Conservation (phyloP, 2,888 invertebrate genomes). For the Ferdinandea cuprea region DNA sequence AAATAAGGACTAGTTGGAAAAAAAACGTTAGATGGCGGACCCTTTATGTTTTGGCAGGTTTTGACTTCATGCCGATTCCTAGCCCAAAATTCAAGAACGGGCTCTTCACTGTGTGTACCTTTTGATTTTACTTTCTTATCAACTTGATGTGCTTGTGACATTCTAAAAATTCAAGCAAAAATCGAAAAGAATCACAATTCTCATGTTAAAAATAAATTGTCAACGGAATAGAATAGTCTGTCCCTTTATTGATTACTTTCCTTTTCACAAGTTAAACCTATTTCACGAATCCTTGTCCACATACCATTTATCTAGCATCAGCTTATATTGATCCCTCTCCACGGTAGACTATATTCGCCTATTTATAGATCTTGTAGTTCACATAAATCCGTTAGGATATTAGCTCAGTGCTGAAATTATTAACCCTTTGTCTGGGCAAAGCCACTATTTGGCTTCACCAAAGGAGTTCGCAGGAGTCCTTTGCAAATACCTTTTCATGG, state of each 20-base stretch:
- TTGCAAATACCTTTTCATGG: constrained; percentile 71
- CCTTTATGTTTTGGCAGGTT: no score
- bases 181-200: constrained; percentile 13
- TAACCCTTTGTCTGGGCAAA: constrained; percentile 71
- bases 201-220: constrained; percentile 30
- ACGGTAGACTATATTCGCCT: constrained; percentile 35
- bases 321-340: constrained; percentile 56
- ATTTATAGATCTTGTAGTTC: constrained; percentile 48
- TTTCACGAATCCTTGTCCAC: constrained; percentile 21
- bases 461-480: constrained; percentile 69
- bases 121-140: no score
- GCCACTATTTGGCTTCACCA: constrained; percentile 67
- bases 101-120: no score
- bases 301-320: constrained; percentile 35
- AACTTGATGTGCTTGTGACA: no score
- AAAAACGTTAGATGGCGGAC: no score
- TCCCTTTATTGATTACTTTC: constrained; percentile 29
- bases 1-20: no score
- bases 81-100: no score
- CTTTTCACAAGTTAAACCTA: constrained; percentile 34
- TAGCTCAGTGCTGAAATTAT: constrained; percentile 69
- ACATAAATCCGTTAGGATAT: constrained; percentile 64
- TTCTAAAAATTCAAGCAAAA: background rate
- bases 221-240: constrained; percentile 9
- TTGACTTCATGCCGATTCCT: no score